Evolutionary conservation across 1,140 invertebrate genomes (phyloP), one percentile per base, ranked within the genome.

Genomic region (Saccostrea glomerata): DNA sequence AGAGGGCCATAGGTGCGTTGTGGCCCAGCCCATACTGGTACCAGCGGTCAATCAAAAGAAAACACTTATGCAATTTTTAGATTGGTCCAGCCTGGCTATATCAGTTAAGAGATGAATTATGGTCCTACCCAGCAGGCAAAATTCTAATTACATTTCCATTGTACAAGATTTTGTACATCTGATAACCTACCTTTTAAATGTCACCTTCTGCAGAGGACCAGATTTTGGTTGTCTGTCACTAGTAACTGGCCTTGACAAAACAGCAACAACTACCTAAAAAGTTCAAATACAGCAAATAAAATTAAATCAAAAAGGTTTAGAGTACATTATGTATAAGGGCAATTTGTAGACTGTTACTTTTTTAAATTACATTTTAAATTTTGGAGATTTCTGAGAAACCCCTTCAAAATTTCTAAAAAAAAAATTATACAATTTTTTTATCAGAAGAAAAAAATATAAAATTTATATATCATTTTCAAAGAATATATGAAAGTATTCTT

Each of bases 111-210:
- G 70, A 77, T 77, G 70, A 77, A 77, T 77, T 77, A 77, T 77
- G 70, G 70, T 77, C 70, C 70, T 77, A 77, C 70, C 70, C 70
- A 77, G 70, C 70, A 77, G 70, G 70, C 70, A 77, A 77, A 77
- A 77, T 77, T 77, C 70, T 77, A 77, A 77, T 77, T 77, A 77
- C 70, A 77, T 77, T 77, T 77, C 70, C 25, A 77, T 77, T 77
- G 70, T 77, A 77, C 70, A 77, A 25, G 70, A 17, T 63, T 30
- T 25, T 77, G 70, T 77, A 77, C 70, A 77, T 77, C 70, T 40
- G 70, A 77, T 77, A 77, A 77, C 70, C 25, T 77, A 77, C 70
- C 70, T 77, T 73, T 77, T 77, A 77, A 77, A 77, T 77, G 70
- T 77, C 70, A 77, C 70, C 30, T 77, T 77, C 70, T 77, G 70